A percentile compares a stretch with the other conserved stretches of the same genome.
phyloP scores from a whole-genome alignment of 2,888 invertebrate species.

The Archips xylosteana region DNA sequence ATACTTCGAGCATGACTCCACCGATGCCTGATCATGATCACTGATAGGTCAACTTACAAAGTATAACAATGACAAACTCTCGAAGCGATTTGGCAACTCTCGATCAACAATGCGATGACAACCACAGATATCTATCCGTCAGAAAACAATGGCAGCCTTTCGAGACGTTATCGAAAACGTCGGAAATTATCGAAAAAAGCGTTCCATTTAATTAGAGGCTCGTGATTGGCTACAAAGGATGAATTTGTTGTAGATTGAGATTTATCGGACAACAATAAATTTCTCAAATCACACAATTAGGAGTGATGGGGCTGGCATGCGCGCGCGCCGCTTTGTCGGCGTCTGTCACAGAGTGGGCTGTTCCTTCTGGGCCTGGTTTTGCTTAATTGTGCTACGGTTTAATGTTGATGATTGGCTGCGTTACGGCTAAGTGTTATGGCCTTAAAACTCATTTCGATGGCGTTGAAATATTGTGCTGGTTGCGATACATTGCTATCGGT shows the following conservation, averaged over 20 bases:
- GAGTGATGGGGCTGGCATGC: slow-evolving; percentile 71
- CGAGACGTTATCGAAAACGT: slow-evolving; percentile 49
- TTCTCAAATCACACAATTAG: slow-evolving; percentile 85
- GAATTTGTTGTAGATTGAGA: slow-evolving; percentile 80
- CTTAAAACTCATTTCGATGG: too few species aligned
- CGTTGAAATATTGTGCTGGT: too few species aligned
- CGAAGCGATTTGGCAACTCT: slow-evolving; percentile 15
- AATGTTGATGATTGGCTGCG: slow-evolving; percentile 8
- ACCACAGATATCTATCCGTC: slow-evolving; percentile 35
- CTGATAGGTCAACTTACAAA: slow-evolving; percentile 5
- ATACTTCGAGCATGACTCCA: background rate
- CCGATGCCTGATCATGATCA: background rate
- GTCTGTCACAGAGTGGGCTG: slow-evolving; percentile 68
- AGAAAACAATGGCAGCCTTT: slow-evolving; percentile 45
- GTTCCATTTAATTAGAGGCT: slow-evolving; percentile 65
- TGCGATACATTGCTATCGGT: too few species aligned
- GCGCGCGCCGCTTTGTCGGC: slow-evolving; percentile 79
- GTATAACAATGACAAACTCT: slow-evolving; percentile 8
- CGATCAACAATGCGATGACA: slow-evolving; percentile 18
- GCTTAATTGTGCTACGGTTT: slow-evolving; percentile 10
- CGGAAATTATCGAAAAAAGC: slow-evolving; percentile 57
- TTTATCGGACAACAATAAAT: slow-evolving; percentile 80
- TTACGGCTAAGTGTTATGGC: background rate
- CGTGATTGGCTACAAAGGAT: slow-evolving; percentile 69
- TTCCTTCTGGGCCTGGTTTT: slow-evolving; percentile 52